Evolutionary conservation across 2,113 vertebrate species (phyloP).

Genomic region (Glaucomys volans): DNA sequence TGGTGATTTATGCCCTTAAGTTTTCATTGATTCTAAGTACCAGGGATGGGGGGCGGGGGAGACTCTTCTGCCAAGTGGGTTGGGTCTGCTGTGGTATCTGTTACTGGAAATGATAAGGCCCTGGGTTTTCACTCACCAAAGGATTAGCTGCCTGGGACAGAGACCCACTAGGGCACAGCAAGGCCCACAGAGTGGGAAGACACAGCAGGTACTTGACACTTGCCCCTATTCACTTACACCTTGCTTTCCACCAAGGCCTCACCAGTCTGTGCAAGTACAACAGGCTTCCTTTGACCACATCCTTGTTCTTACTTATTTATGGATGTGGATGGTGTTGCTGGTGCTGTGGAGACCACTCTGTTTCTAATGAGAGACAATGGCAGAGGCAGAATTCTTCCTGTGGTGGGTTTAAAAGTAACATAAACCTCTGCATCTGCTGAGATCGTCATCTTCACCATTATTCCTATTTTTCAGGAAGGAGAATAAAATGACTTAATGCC

Average conservation of each 20-base stretch:
- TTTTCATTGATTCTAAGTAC: slow-evolving; percentile 14
- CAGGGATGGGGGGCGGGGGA: background rate
- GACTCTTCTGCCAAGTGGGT: background rate
- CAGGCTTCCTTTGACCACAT: background rate
- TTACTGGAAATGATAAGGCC: background rate
- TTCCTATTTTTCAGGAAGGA: background rate
- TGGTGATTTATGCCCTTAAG: background rate
- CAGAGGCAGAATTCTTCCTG: background rate
- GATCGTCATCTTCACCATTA: too few species aligned
- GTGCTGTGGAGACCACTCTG: background rate
- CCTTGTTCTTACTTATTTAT: background rate
- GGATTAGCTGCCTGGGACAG: background rate
- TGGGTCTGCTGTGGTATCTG: background rate
- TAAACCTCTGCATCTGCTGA: background rate
- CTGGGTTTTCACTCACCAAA: background rate
- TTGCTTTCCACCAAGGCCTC: background rate
- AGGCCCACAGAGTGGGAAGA: background rate
- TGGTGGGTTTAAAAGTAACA: background rate
- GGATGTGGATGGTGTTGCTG: background rate
- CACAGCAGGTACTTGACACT: background rate
- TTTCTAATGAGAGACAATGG: background rate
- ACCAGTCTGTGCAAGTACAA: background rate
- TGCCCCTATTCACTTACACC: background rate
- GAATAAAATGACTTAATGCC: background rate
- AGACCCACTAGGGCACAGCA: background rate